Conservation (phyloP, 2,113 vertebrate genomes). For the Seriola aureovittata region DNA sequence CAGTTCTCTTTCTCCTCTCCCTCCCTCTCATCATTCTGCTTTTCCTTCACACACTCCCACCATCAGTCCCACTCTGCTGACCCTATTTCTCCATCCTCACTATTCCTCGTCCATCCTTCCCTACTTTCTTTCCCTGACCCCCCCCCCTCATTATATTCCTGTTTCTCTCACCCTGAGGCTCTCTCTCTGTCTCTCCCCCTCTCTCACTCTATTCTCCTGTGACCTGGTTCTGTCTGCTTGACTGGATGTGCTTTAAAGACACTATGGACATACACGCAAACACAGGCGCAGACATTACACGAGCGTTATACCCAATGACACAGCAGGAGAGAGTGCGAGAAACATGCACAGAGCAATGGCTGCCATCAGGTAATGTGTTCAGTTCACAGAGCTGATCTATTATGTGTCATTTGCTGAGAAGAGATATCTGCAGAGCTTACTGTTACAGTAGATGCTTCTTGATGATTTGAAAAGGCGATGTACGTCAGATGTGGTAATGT, state of each 20-base stretch:
- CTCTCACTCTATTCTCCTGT: slow-evolving; percentile 74
- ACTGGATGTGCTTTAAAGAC: slow-evolving; percentile 77
- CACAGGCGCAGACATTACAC: slow-evolving; percentile 34
- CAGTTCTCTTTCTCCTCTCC: neutral
- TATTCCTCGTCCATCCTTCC: slow-evolving; percentile 29
- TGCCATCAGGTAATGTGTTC: neutral
- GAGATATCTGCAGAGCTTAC: neutral
- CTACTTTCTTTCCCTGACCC: slow-evolving; percentile 24
- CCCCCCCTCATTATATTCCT: slow-evolving; percentile 55
- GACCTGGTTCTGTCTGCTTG: slow-evolving; percentile 83
- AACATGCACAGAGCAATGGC: neutral
- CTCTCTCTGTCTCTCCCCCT: slow-evolving; percentile 23
- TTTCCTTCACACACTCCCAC: neutral
- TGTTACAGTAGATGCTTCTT: too few species aligned
- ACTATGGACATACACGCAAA: slow-evolving; percentile 61
- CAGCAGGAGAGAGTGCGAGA: slow-evolving; percentile 20
- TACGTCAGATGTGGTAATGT: too few species aligned
- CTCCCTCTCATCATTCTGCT: slow-evolving; percentile 14
- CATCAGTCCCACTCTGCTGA: slow-evolving; percentile 24
- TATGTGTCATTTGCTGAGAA: neutral
- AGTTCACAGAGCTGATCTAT: neutral
- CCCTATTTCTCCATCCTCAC: slow-evolving; percentile 32
- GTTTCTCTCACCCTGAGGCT: slow-evolving; percentile 55
- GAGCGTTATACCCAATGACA: slow-evolving; percentile 38
- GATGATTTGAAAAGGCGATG: too few species aligned